phyloP scores from a whole-genome alignment of 2,888 invertebrate genomes.

The Drosophila diplacantha region DNA sequence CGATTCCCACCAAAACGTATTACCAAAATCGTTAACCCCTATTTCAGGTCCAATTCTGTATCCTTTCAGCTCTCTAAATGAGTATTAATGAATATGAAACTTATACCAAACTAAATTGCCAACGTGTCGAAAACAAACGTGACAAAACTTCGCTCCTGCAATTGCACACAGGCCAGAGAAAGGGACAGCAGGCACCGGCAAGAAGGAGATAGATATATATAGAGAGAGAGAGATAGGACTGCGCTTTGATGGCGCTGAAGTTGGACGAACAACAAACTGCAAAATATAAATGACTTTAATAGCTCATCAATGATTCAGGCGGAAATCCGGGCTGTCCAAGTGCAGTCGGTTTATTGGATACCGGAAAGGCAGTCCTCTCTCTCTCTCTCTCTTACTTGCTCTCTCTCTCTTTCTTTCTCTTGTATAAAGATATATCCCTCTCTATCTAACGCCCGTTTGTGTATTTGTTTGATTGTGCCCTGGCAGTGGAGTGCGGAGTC shows the following conservation, averaged over 20 bases:
- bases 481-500: constrained; percentile 19
- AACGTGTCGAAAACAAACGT: constrained; percentile 34
- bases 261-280: constrained; percentile 61
- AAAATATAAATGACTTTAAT: constrained; percentile 76
- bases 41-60: neutral
- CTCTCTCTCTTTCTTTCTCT: neutral
- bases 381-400: neutral
- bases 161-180: constrained; percentile 9
- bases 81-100: constrained; percentile 36
- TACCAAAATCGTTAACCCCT: neutral
- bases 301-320: constrained; percentile 78
- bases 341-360: constrained; percentile 76
- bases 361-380: constrained; percentile 71
- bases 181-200: neutral
- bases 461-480: constrained; percentile 61
- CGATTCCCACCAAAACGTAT: neutral
- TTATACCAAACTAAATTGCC: constrained; percentile 15
- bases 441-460: constrained; percentile 30
- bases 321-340: constrained; percentile 77
- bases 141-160: constrained; percentile 32
- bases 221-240: constrained; percentile 11
- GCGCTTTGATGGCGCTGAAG: constrained; percentile 23
- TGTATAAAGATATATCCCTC: constrained; percentile 14
- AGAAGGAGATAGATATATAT: neutral
- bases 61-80: constrained; percentile 34